These are phyloP conservation scores for Macrobrachium rosenbergii DNA, from an alignment of 1,140 invertebrate genomes.

Conservation along the genomic window DNA sequence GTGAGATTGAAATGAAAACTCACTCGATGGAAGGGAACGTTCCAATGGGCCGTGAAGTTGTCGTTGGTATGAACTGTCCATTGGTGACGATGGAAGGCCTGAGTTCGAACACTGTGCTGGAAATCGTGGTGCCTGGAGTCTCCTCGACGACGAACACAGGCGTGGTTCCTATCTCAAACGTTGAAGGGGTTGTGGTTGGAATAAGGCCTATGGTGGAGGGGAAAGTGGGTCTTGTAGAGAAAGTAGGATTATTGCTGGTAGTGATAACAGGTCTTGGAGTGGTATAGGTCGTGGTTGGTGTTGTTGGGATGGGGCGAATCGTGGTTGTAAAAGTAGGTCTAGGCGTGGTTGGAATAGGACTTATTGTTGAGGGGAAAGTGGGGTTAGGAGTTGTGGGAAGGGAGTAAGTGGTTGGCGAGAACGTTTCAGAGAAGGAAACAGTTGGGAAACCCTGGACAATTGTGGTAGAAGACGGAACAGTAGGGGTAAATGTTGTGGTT, in stretches of 20 bases:
- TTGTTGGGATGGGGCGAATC: background rate
- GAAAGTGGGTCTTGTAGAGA: conserved; percentile 7
- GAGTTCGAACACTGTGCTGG: conserved; percentile 46
- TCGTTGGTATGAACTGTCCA: conserved; percentile 25
- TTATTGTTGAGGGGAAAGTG: background rate
- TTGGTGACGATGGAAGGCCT: conserved; percentile 2
- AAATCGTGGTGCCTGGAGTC: conserved; percentile 20
- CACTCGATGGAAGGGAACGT: background rate
- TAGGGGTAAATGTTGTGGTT: background rate
- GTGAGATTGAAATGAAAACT: background rate
- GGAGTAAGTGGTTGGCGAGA: background rate
- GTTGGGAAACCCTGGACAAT: background rate
- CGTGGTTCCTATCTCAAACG: conserved; percentile 16
- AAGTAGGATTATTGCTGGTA: background rate
- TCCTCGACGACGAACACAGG: conserved; percentile 39
- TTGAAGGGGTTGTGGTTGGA: conserved; percentile 3
- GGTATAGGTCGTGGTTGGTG: background rate
- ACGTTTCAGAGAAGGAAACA: background rate
- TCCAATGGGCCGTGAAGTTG: background rate
- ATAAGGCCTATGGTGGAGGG: background rate
- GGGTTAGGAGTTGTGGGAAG: background rate
- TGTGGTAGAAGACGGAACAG: background rate
- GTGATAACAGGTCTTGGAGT: background rate
- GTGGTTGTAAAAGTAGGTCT: background rate
- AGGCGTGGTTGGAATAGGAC: conserved; percentile 2